Base-by-base conservation (phyloP, 2,888 invertebrate genomes). In the Eupithecia subfuscata region DNA sequence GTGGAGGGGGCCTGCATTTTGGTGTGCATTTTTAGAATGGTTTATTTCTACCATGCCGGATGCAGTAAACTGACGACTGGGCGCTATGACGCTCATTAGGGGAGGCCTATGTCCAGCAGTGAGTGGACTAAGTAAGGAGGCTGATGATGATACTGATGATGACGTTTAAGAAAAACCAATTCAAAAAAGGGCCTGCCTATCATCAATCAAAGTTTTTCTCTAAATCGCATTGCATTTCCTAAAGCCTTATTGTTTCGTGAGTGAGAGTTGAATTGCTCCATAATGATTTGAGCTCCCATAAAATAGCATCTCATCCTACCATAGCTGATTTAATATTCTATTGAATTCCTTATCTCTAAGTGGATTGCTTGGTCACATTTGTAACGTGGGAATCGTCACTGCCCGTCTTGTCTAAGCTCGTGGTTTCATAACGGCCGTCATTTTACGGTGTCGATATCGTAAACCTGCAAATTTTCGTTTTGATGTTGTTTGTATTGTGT, bases 381-480 rank as follows among this genome's bases (percentile, higher is more conserved):
- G 90, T 90, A 90, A 91, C 93, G 93, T 94, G 93, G 90, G 93
- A 94, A 92, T 89, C 87, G 84, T 90, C 88, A 89, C 87, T 69
- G 77, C 52, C 60, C 72, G 71, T 71, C 68, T 68, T 75, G 69
- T 87, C 22, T 68, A 43, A 18, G 40, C 40, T 43, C 16, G 14
- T 14, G n/a, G 12, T 14, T 68, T 14, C n/a, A 48, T 52, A 64
- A 37, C 74, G 40, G 67, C 43, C 69, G 69, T 45, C n/a, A 45
- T 73, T 34, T 68, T 25, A 22, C 68, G 68, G 0, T 43, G 37
- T 43, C 40, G 6, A 22, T 25, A 60, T 25, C 52, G 22, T 14
- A 60, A 60, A 6, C 12, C 12, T 60, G 22, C 22, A 25, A 22
- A 56, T 45, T 16, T 6, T 45, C 16, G 5, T 43, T 43, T 43